phyloP scores from a whole-genome alignment of 2,797 vertebrate genomes.

The Sebastes taczanowskii region DNA sequence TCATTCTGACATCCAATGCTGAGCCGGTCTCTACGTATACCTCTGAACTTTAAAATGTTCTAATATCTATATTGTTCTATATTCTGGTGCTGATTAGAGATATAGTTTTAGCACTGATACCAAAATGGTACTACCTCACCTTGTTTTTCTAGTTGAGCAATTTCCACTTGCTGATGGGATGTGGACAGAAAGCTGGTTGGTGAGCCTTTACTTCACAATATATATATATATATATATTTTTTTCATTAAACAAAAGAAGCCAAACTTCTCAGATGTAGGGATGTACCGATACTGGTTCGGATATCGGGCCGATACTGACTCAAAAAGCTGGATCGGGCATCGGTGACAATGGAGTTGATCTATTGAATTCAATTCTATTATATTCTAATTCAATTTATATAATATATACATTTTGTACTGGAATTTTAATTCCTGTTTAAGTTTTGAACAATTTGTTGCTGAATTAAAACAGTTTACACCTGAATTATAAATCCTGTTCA shows the following conservation, averaged over 20 bases:
- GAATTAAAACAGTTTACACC: too few species aligned
- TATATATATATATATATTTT: too few species aligned
- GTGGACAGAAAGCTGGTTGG: background rate
- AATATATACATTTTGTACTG: too few species aligned
- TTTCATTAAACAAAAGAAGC: background rate
- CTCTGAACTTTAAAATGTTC: background rate
- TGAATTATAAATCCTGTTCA: too few species aligned
- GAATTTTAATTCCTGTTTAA: too few species aligned
- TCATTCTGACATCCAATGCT: conserved; percentile 16
- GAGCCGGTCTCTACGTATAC: background rate
- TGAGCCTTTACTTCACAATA: background rate
- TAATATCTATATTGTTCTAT: background rate
- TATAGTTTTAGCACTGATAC: background rate
- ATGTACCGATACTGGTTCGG: accelerated
- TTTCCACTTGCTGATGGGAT: background rate
- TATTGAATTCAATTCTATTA: too few species aligned
- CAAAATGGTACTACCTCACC: background rate
- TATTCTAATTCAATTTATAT: too few species aligned
- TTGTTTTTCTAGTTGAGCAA: background rate
- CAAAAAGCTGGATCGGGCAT: accelerated
- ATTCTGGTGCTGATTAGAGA: background rate
- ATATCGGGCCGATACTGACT: too few species aligned
- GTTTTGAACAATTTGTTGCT: too few species aligned
- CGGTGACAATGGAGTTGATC: accelerated
- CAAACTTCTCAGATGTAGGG: too few species aligned